Percentiles rank a stretch among this genome's conserved stretches.
These are phyloP conservation scores for Cheumatopsyche charites DNA, from an alignment of 1,140 invertebrate species.

Conservation along the genomic window DNA sequence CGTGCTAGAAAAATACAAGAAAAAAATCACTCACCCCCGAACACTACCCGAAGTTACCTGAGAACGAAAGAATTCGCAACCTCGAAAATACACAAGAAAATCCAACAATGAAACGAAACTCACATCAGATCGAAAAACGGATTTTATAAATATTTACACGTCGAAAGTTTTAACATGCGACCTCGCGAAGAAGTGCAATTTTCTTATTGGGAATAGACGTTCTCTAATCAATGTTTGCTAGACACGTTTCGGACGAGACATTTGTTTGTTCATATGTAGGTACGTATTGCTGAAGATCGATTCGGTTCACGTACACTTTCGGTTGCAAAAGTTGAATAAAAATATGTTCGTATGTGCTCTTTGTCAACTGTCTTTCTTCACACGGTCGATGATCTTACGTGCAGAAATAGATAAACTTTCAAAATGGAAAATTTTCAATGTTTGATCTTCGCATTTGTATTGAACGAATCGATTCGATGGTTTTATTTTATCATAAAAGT, in stretches of 20 bases:
- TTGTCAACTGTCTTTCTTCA: slow-evolving; percentile 2
- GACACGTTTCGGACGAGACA: slow-evolving; percentile 4
- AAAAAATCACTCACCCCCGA: slow-evolving; percentile 7
- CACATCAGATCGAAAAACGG: neutral
- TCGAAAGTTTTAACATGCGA: neutral
- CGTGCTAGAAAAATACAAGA: slow-evolving; percentile 8
- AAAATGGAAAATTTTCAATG: too few species aligned
- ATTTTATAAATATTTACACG: neutral
- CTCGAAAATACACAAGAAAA: neutral
- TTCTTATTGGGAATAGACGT: neutral
- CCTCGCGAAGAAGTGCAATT: neutral
- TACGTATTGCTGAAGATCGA: too few species aligned
- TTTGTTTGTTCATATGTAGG: too few species aligned
- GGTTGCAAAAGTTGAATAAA: slow-evolving; percentile 16
- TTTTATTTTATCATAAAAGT: too few species aligned
- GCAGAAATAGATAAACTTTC: neutral
- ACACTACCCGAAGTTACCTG: slow-evolving; percentile 10
- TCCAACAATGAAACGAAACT: too few species aligned
- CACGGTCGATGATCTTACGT: neutral
- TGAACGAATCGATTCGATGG: too few species aligned
- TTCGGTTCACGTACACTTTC: slow-evolving; percentile 14
- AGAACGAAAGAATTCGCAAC: neutral
- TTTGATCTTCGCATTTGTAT: too few species aligned
- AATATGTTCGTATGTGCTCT: slow-evolving; percentile 1
- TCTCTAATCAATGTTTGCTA: slow-evolving; percentile 13